Conservation (phyloP, 2,113 vertebrate genomes). For the Rissa tridactyla region DNA sequence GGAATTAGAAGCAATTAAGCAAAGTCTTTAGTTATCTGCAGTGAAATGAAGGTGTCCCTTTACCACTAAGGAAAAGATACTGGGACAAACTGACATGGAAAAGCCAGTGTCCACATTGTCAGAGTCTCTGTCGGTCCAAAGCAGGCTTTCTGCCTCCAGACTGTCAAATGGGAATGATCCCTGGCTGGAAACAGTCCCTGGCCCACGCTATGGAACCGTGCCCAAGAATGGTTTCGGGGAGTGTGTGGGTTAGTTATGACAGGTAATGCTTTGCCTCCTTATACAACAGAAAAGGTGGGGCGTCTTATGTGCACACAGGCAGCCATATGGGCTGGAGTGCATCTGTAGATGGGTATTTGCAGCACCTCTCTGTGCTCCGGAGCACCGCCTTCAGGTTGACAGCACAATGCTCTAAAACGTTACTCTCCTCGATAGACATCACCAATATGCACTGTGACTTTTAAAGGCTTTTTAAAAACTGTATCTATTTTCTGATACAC, state of each 20-base stretch:
- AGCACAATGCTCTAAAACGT: not conserved
- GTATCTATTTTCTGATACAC: not conserved
- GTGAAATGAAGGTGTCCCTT: not conserved
- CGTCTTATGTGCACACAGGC: not conserved
- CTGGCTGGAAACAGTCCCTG: not conserved
- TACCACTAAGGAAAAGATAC: not conserved
- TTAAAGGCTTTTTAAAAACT: not conserved
- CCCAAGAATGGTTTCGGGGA: not conserved
- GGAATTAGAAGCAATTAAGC: not conserved
- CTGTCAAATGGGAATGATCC: not conserved
- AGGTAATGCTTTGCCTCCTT: not conserved
- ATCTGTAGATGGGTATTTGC: not conserved
- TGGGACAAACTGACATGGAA: not conserved
- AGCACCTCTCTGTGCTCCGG: not conserved
- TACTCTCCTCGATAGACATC: not conserved
- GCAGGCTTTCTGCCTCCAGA: not conserved
- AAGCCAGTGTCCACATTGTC: not conserved
- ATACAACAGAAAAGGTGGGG: not conserved
- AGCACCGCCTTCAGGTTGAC: not conserved
- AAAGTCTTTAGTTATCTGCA: not conserved
- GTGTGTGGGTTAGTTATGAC: not conserved
- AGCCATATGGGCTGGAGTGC: not conserved
- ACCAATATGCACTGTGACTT: not conserved
- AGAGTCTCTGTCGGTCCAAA: not conserved
- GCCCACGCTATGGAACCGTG: not conserved